Evolutionary conservation across 2,113 vertebrate species (phyloP).

Genomic region (Numenius arquata): DNA sequence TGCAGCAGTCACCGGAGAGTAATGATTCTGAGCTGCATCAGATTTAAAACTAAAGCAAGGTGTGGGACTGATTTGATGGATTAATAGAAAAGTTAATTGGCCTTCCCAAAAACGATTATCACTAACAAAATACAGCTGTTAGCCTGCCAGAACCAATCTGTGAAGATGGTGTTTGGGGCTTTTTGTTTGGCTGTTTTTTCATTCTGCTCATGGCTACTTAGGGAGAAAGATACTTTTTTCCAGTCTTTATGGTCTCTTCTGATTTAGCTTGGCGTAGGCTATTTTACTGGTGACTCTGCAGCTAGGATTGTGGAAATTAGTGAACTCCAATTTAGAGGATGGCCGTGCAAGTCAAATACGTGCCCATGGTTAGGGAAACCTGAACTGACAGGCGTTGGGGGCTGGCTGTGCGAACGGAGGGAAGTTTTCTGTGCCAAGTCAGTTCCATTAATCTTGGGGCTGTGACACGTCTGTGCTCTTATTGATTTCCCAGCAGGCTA

Average conservation of each 20-base stretch:
- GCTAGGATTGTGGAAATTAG: background rate
- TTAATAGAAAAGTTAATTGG: constrained; percentile 40
- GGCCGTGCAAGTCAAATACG: fast-evolving
- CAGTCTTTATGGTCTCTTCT: background rate
- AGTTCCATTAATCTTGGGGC: constrained; percentile 65
- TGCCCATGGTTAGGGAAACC: background rate
- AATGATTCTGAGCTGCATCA: background rate
- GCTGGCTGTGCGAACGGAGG: background rate
- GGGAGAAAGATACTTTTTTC: background rate
- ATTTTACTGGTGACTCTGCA: background rate
- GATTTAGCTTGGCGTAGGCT: background rate
- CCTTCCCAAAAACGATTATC: constrained; percentile 21
- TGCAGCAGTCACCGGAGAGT: background rate
- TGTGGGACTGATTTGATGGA: background rate
- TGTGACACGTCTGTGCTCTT: constrained; percentile 53
- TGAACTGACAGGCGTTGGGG: background rate
- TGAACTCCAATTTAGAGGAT: background rate
- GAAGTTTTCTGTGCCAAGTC: constrained; percentile 57
- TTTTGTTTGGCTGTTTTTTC: background rate
- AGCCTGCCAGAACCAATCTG: constrained; percentile 25
- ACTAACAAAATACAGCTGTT: constrained; percentile 28
- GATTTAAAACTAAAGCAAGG: background rate
- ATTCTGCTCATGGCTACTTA: background rate
- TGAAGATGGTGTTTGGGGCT: background rate
- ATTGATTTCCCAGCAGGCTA: constrained; percentile 72